Base-by-base conservation (phyloP, 1,140 invertebrate genomes). In the Drosophila trapezifrons region DNA sequence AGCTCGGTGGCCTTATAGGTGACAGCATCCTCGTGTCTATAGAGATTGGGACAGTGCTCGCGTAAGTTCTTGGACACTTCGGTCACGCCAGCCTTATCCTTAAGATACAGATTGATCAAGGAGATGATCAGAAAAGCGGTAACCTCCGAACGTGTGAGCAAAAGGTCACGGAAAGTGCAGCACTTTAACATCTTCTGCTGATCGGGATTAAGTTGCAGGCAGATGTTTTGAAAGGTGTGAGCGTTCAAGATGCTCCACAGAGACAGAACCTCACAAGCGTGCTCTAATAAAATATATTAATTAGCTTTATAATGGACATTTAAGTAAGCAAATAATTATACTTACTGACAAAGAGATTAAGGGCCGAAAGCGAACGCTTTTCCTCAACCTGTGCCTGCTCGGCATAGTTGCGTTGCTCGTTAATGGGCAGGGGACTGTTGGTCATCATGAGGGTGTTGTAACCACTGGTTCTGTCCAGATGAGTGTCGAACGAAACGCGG, bases 161-260 rank as follows among this genome's bases (percentile, higher is more conserved):
- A 94, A 27, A 99, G 92, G 91, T 98, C 97, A 78, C 96, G 95
- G 84, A 96, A 97, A 38, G 94, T 94, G 20, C 93, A 94, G 15
- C 94, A 93, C 72, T 93, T 92, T 18, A 95, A 80, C 12, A 94
- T 93, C 62, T 93, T 93, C 59, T 95, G 94, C 62, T 95, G 94
- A 25, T 95, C 94, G 12, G 92, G 91, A 4, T 93, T 92, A 49
- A 95, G 93, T 83, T 94, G 94, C 40, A 93, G 94, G 9, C 97
- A 95, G 49, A 99, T 94, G 29, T 96, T 93, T 87, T 98, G 96
- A 87, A 99, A 96, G 89, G 98, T 96, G 92, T 99, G 98, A 87
- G 99, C 97, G 84, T 95, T 96, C 0, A 99, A 92, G 42, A 99
- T 95, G 90, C 96, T 96, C 97, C 98, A 98, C n/a, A 99, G 93